Evolutionary conservation across 1,140 invertebrate species (phyloP), one percentile per base, ranked within the genome.

Genomic region (Drosophila insularis): DNA sequence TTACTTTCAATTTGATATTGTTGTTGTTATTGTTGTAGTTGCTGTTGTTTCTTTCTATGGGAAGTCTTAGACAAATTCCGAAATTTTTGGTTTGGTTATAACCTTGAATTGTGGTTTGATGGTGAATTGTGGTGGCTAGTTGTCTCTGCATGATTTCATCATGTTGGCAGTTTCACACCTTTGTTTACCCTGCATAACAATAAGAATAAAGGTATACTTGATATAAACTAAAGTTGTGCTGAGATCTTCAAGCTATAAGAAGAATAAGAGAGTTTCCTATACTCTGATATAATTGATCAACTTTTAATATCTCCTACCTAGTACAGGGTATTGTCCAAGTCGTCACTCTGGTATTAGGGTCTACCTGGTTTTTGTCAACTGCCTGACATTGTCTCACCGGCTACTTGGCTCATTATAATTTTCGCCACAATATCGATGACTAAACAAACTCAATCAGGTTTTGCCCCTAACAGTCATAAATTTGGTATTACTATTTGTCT

Each of bases 371-470:
- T 50, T 50, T 50, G 43, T 50, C 43, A 50, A 50, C 43, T 50
- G 43, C n/a, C 43, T 50, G 39, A 85, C 73, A 70, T 81, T 86
- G 78, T 85, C 43, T 50, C 81, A 64, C 60, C 78, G 54, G 63
- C 58, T 70, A 54, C 14, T 59, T 37, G 54, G 81, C 82, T 78
- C 82, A 86, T 86, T 81, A 86, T 75, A 74, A 86, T 87, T 78
- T 86, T 87, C 56, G 74, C 71, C 82, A 78, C 81, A 81, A 81
- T 60, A 37, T 63, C 68, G 74, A 87, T 87, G 81, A 87, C 63
- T 86, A 77, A 80, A 73, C 39, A 50, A 39, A 40, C 74, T 69
- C 50, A 76, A 86, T 87, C 81, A 66, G 81, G 82, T 86, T 86
- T 79, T 40, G 1, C 58, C n/a, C n/a, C 27, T 35, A 21, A 8